These are phyloP conservation scores for Ptiloglossa arizonensis DNA, from an alignment of 1,140 invertebrate species.

Conservation along the genomic window DNA sequence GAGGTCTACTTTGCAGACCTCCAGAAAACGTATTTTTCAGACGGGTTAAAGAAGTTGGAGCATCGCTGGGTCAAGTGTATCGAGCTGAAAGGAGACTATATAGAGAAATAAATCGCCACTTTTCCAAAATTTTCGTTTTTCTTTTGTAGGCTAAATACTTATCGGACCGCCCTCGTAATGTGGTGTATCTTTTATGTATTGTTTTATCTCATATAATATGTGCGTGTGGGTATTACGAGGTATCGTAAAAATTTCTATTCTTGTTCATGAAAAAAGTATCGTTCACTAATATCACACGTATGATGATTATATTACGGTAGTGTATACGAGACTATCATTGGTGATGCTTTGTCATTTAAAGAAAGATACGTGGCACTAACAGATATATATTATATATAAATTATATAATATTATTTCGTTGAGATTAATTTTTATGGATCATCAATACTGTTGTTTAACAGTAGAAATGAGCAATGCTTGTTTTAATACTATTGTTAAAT, in stretches of 20 bases:
- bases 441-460: conserved; percentile 11
- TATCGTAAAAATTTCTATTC: conserved; percentile 50
- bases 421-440: conserved; percentile 30
- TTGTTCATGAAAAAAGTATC: conserved; percentile 38
- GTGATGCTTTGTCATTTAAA: conserved; percentile 37
- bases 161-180: too few species aligned
- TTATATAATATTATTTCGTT: conserved; percentile 31
- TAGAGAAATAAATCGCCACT: too few species aligned
- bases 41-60: too few species aligned
- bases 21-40: too few species aligned
- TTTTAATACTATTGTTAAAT: not conserved
- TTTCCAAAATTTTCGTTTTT: too few species aligned
- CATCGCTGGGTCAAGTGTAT: too few species aligned
- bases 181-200: conserved; percentile 22
- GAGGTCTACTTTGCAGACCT: too few species aligned
- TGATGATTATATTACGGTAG: conserved; percentile 52
- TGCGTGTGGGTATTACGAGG: conserved; percentile 52
- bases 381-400: conserved; percentile 37
- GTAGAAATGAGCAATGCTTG: conserved; percentile 26
- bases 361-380: conserved; percentile 46
- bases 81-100: too few species aligned
- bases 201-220: conserved; percentile 45
- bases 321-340: conserved; percentile 59
- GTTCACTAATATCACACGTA: conserved; percentile 57
- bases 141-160: too few species aligned